Base-by-base conservation (phyloP, 2,888 invertebrate species). In the Linyphia triangularis region DNA sequence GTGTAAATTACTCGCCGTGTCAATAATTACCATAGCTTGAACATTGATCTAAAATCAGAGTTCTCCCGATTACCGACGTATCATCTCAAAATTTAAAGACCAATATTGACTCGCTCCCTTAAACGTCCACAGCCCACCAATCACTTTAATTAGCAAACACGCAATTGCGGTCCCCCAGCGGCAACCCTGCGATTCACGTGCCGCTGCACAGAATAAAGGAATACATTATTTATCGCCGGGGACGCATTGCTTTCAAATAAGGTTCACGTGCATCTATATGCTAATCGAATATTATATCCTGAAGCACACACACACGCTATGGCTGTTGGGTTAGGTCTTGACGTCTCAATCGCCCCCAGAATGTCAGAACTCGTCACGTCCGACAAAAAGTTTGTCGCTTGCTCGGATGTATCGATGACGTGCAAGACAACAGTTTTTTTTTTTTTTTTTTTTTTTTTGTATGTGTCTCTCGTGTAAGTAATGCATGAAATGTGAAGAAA, bases 191-290 rank as follows among this genome's bases (percentile, higher is more conserved):
- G 33, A 24, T 7, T 43, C 57, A 51, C 43, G 73, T 40, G 79
- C 26, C 51, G n/a, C 40, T 78, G 30, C 63, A 73, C 70, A 67
- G 67, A 69, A 75, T 79, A n/a, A 75, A 73, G 75, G 86, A 82
- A 88, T 88, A 88, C 86, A 88, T 88, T 81, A 88, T 88, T 88
- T 88, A 88, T 88, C 26, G 86, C 86, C 33, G 16, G 10, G 16
- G 57, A 43, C 73, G 73, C 86, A 79, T 72, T 61, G 70, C 78
- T 40, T 78, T 59, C 75, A 75, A 81, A 81, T 73, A 75, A 37
- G 33, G 9, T 22, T 61, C 40, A 40, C 63, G 40, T 82, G 75
- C 81, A 75, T 82, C 69, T 82, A 40, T 81, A 88, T 88, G 86
- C 75, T 88, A 88, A 88, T 88, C 86, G 75, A 81, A 88, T 88